phyloP scores from a whole-genome alignment of 2,113 vertebrate genomes.

The Phalacrocorax carbo region DNA sequence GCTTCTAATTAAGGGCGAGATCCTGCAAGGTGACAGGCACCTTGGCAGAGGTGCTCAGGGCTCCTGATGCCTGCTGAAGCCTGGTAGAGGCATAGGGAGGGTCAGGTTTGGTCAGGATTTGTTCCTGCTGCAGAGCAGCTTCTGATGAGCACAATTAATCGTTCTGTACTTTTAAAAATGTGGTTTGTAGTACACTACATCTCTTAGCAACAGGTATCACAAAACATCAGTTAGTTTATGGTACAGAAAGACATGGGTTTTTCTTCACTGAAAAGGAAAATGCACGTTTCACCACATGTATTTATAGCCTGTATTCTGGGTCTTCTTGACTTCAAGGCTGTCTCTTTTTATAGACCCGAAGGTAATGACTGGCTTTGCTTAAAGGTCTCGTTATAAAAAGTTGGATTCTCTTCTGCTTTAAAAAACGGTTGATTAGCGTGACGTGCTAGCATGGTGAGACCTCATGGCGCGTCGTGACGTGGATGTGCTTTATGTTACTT shows the following conservation, averaged over 20 bases:
- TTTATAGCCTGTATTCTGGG: conserved; percentile 54
- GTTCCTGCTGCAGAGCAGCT: neutral
- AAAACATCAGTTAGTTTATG: conserved; percentile 24
- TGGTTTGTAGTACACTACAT: conserved; percentile 20
- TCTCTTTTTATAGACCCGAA: conserved; percentile 26
- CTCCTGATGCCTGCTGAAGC: neutral
- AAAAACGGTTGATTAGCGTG: neutral
- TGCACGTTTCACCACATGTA: neutral
- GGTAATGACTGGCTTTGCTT: conserved; percentile 2
- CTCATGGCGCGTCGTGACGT: rapidly evolving
- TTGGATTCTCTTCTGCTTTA: neutral
- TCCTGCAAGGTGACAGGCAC: neutral
- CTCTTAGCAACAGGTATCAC: conserved; percentile 59
- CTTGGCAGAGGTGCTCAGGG: neutral
- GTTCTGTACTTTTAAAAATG: neutral
- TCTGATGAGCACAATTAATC: neutral
- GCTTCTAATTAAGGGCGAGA: neutral
- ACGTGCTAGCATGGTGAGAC: rapidly evolving
- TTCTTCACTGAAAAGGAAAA: conserved; percentile 27
- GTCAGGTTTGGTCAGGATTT: neutral
- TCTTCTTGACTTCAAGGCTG: conserved; percentile 42
- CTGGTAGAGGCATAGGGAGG: neutral
- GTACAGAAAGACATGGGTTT: neutral
- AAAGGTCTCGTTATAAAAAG: neutral
- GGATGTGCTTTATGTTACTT: neutral